Conservation (phyloP, 2,888 invertebrate genomes). For the Megastigmus dorsalis region DNA sequence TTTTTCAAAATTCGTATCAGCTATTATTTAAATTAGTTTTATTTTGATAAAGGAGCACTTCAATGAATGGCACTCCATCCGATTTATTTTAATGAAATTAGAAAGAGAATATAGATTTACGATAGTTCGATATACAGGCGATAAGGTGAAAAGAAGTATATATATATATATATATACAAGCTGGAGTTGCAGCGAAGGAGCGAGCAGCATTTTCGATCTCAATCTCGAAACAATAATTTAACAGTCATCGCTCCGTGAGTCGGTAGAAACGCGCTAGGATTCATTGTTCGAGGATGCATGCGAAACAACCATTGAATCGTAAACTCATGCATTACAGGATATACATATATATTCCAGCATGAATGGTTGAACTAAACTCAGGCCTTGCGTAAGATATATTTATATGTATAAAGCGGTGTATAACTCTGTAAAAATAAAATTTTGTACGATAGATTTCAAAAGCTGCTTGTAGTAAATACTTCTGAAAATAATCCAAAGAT, state of each 20-base stretch:
- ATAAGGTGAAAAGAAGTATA: constrained; percentile 35
- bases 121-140: constrained; percentile 15
- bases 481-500: no score
- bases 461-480: no score
- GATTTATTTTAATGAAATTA: no score
- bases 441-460: no score
- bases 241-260: constrained; percentile 49
- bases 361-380: background rate
- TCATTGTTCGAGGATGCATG: constrained; percentile 33
- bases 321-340: background rate
- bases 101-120: constrained; percentile 50
- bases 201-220: constrained; percentile 41
- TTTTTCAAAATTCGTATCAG: no score
- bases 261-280: constrained; percentile 22
- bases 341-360: background rate
- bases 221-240: constrained; percentile 48
- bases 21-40: no score
- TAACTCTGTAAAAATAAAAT: no score
- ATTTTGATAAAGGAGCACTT: no score
- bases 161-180: no score
- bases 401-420: no score
- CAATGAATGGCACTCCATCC: no score
- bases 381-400: no score
- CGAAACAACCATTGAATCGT: constrained; percentile 17
- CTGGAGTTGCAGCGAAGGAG: constrained; percentile 3